These are phyloP conservation scores for Venusia cambrica DNA, from an alignment of 2,888 invertebrate genomes.

Conservation along the genomic window DNA sequence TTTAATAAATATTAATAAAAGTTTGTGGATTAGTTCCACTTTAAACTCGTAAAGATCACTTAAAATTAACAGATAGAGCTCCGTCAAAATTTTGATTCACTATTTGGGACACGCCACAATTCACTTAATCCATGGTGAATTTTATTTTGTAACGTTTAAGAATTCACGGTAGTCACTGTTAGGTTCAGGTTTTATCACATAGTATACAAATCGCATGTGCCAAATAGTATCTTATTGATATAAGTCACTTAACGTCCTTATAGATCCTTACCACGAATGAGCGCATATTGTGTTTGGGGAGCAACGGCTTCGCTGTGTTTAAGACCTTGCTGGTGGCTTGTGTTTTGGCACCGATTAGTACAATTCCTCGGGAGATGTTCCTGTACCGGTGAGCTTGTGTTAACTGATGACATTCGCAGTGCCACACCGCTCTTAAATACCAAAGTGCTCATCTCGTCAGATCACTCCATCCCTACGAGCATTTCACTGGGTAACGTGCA, in stretches of 20 bases:
- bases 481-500: conserved; percentile 75
- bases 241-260: conserved; percentile 29
- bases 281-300: conserved; percentile 69
- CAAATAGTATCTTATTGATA: conserved; percentile 44
- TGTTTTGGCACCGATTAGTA: conserved; percentile 42
- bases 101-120: conserved; percentile 56
- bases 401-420: conserved; percentile 78
- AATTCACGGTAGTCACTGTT: too few relatives aligned
- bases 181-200: too few relatives aligned
- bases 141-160: conserved; percentile 37
- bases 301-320: conserved; percentile 37
- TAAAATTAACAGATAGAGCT: too few relatives aligned
- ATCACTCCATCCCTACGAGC: conserved; percentile 77
- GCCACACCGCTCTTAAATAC: conserved; percentile 77
- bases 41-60: too few relatives aligned
- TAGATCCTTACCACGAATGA: conserved; percentile 73
- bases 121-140: conserved; percentile 45
- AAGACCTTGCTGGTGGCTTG: conserved; percentile 45
- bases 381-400: conserved; percentile 64
- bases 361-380: conserved; percentile 68
- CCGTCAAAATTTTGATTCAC: conserved; percentile 37
- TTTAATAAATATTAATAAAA: too few relatives aligned
- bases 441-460: conserved; percentile 75
- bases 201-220: conserved; percentile 52
- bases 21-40: too few relatives aligned